These are phyloP conservation scores for Struthio camelus DNA, from an alignment of 2,113 vertebrate genomes.

Conservation along the genomic window DNA sequence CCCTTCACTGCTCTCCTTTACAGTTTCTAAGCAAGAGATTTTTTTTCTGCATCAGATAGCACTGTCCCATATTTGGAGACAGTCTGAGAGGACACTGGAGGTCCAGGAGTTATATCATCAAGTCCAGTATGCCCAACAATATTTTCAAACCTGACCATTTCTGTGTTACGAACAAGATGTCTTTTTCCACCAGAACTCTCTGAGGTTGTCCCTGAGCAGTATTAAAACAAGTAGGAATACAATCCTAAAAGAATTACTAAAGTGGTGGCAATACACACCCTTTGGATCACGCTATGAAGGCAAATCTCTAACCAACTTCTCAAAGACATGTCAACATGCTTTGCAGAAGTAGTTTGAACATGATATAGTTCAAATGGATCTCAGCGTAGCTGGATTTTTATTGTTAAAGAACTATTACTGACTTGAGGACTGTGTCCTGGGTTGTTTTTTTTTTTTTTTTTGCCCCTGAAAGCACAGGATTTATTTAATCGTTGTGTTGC, in stretches of 20 bases:
- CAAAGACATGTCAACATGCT: background rate
- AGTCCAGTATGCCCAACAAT: background rate
- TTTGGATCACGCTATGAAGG: background rate
- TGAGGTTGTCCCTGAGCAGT: background rate
- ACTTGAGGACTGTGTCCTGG: background rate
- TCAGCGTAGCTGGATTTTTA: background rate
- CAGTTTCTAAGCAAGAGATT: background rate
- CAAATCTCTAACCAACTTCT: background rate
- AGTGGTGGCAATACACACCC: background rate
- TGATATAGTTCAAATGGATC: background rate
- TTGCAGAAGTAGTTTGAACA: background rate
- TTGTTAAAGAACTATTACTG: background rate
- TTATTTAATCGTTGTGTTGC: background rate
- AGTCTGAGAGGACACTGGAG: background rate
- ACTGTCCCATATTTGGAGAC: background rate
- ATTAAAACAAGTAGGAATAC: background rate
- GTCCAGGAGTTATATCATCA: too few species aligned
- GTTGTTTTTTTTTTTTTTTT: background rate
- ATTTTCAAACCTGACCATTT: background rate
- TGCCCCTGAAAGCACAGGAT: background rate
- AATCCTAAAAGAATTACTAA: background rate
- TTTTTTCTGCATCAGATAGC: background rate
- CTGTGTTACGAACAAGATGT: background rate
- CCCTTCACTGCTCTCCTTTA: background rate
- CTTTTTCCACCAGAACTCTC: background rate